Conservation (phyloP, 1,140 invertebrate species). For the Drosophila ogumai region DNA sequence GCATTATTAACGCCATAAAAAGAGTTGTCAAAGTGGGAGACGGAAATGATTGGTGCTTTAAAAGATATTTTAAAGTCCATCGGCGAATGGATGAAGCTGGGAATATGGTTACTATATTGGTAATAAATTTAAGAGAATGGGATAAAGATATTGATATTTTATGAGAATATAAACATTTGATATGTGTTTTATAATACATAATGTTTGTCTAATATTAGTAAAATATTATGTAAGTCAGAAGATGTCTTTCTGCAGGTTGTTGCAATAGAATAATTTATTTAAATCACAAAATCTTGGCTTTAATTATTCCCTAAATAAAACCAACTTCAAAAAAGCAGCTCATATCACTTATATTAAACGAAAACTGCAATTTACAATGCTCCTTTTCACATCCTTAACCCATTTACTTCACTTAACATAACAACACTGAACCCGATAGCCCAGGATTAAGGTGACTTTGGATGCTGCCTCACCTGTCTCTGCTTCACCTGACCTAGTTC, state of each 20-base stretch:
- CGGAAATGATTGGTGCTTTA: slow-evolving; percentile 11
- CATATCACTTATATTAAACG: background rate
- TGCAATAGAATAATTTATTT: background rate
- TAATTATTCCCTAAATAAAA: background rate
- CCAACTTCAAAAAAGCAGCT: rapidly evolving
- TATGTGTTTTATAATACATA: too few species aligned
- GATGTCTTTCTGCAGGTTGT: background rate
- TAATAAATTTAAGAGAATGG: slow-evolving; percentile 5
- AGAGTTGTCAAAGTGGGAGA: slow-evolving; percentile 26
- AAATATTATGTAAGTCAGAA: background rate
- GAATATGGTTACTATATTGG: background rate
- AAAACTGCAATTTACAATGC: background rate
- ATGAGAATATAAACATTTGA: background rate
- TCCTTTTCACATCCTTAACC: slow-evolving; percentile 8
- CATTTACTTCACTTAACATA: slow-evolving; percentile 32
- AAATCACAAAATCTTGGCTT: background rate
- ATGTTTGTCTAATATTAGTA: too few species aligned
- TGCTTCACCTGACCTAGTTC: slow-evolving; percentile 25
- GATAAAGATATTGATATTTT: background rate
- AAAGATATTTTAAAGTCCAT: slow-evolving; percentile 3
- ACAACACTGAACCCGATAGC: slow-evolving; percentile 6
- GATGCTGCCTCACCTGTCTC: slow-evolving; percentile 15
- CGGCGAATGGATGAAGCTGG: slow-evolving; percentile 3
- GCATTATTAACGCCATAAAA: slow-evolving; percentile 23
- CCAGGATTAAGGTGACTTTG: slow-evolving; percentile 32